Conservation (phyloP, 2,113 vertebrate genomes). For the Chionomys nivalis region DNA sequence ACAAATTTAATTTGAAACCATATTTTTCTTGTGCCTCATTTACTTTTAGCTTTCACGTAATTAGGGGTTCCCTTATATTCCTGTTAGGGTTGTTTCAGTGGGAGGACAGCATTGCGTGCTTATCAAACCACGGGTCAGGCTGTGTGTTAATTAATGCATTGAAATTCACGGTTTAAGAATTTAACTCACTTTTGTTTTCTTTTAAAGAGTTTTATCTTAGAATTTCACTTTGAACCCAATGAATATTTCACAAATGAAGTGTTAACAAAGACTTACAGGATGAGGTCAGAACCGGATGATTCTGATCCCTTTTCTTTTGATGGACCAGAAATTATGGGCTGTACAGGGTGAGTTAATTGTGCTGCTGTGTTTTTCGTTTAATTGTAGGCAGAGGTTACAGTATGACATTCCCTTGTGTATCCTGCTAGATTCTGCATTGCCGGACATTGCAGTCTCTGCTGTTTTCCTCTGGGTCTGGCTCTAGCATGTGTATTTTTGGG, state of each 20-base stretch:
- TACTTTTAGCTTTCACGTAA: constrained; percentile 1
- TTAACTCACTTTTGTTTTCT: constrained; percentile 49
- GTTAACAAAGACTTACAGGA: constrained; percentile 96
- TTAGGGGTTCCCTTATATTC: not conserved
- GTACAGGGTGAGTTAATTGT: constrained; percentile 92
- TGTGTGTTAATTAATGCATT: not conserved
- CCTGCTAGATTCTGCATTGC: not conserved
- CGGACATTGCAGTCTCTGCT: not conserved
- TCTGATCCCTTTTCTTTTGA: constrained; percentile 98
- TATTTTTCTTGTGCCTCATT: constrained; percentile 3
- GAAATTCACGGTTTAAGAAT: not conserved
- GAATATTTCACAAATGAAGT: constrained; percentile 98
- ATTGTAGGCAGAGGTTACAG: not conserved
- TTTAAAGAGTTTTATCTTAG: constrained; percentile 95
- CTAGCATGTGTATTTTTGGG: not conserved
- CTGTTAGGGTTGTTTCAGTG: not conserved
- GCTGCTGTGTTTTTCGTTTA: not conserved
- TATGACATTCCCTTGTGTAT: not conserved
- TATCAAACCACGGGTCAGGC: not conserved
- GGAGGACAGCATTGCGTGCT: not conserved
- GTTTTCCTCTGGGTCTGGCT: not conserved
- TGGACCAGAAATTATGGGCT: constrained; percentile 98
- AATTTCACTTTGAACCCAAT: constrained; percentile 97
- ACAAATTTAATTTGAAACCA: constrained; percentile 19
- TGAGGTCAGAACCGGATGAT: constrained; percentile 98